Conservation (phyloP, 2,797 vertebrate genomes). For the Tauraco hartlaubi region DNA sequence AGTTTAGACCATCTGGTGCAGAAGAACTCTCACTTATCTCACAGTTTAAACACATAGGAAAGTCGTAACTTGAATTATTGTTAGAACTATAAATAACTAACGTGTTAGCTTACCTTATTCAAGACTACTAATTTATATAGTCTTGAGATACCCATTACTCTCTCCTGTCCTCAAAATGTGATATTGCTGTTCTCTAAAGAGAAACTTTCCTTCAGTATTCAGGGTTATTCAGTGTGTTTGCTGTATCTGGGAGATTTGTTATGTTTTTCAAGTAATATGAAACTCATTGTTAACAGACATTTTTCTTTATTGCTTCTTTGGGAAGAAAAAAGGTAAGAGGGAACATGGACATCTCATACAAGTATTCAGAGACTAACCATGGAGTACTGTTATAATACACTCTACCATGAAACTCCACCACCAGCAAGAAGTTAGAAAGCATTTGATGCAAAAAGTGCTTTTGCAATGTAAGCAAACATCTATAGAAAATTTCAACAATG, state of each 20-base stretch:
- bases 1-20: not conserved
- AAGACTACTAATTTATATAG: not conserved
- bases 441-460: not conserved
- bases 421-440: not conserved
- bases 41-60: not conserved
- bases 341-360: not conserved
- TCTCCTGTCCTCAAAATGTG: not conserved
- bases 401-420: not conserved
- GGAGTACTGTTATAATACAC: not conserved
- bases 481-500: not conserved
- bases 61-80: not conserved
- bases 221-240: not conserved
- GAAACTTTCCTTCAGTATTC: not conserved
- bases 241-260: fast-evolving
- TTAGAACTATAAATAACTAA: not conserved
- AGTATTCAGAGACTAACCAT: not conserved
- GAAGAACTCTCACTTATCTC: not conserved
- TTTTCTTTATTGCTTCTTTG: not conserved
- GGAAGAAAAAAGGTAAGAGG: not conserved
- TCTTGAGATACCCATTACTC: not conserved
- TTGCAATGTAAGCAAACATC: not conserved
- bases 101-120: not conserved
- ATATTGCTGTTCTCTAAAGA: not conserved
- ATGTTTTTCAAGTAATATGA: not conserved
- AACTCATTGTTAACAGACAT: not conserved